Conservation (phyloP, 2,113 vertebrate species). For the Eptesicus fuscus region DNA sequence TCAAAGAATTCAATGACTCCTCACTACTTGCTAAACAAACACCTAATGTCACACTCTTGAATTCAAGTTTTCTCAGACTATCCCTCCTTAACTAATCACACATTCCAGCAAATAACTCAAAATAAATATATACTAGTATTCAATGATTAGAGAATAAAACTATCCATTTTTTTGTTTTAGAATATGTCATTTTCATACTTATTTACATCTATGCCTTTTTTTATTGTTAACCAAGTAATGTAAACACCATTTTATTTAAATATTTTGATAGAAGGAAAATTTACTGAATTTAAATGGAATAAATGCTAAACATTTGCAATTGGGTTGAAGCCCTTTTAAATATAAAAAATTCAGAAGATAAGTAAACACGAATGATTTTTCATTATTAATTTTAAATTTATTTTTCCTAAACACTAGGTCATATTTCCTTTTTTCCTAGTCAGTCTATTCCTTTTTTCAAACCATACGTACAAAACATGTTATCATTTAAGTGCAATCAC, state of each 20-base stretch:
- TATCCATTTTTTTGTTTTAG: constrained; percentile 24
- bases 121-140: background rate
- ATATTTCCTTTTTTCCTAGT: background rate
- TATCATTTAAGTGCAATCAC: constrained; percentile 1
- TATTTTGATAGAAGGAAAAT: background rate
- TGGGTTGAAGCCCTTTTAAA: background rate
- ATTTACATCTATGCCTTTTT: background rate
- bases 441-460: background rate
- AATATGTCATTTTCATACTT: background rate
- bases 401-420: background rate
- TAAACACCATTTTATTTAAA: constrained; percentile 33
- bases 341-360: constrained; percentile 10
- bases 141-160: background rate
- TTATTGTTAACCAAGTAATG: background rate
- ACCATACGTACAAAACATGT: background rate
- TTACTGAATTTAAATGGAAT: constrained; percentile 4
- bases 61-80: background rate
- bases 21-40: background rate
- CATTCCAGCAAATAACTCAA: constrained; percentile 3
- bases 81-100: background rate
- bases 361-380: background rate
- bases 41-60: background rate
- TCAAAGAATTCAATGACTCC: constrained; percentile 40
- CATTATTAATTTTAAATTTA: background rate
- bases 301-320: background rate